Evolutionary conservation across 2,113 vertebrate genomes (phyloP), one percentile per base, ranked within the genome.

Genomic region (Patagioenas fasciata): DNA sequence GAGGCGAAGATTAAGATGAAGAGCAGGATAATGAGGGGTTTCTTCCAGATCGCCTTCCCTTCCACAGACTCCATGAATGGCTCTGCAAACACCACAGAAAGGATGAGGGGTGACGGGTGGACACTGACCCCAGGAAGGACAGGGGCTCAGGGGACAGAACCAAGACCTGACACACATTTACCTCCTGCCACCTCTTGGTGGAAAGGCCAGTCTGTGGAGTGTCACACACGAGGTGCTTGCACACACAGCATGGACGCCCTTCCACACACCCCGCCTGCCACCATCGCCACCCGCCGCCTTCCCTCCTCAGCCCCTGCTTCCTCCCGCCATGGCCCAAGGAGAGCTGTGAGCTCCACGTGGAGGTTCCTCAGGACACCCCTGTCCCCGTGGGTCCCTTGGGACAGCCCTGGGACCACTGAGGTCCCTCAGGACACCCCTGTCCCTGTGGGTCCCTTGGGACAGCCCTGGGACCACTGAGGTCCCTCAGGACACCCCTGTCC

Each of bases 301-400:
- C 36, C 61, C 53, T 25, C 11, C 0, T 26, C 36, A 36, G 34
- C 34, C 26, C 78, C n/a, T 24, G 38, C 17, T 11, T 5, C n/a
- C n/a, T 29, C 23, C 5, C 23, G 2, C 7, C 51, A 10, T 17
- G 4, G 32, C 57, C 50, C 58, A 44, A 8, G 32, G 6, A 32
- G 50, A 15, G 23, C 40, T 3, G 0, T 2, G 1, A 9, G 70
- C 53, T 5, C 38, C 38, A 36, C 1, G 0, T 6, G 4, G 2
- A 40, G 25, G 38, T 17, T 15, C 50, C 88, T 36, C 11, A 4
- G 60, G 70, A 21, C 47, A 14, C 25, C 42, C 3, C 42, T 42
- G 42, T 42, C 42, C 42, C 42, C 6, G 42, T 15, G 42, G 42
- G 6, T 42, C 42, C 42, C 42, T 15, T 15, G 15, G 42, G 42